These are phyloP conservation scores for Dendroctonus valens DNA, from an alignment of 1,140 invertebrate genomes.

Conservation along the genomic window DNA sequence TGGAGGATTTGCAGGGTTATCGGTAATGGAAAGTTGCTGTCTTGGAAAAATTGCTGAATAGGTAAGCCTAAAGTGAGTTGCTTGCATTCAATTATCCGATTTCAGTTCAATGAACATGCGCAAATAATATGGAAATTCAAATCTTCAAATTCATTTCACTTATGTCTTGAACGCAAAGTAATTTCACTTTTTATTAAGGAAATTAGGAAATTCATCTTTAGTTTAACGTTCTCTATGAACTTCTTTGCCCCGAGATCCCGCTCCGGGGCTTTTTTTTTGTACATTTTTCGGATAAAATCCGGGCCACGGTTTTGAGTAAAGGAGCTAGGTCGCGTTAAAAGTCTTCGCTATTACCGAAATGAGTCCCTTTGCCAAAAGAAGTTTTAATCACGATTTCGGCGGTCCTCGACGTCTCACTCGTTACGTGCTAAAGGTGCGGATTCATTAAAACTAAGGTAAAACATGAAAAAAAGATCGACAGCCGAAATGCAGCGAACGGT, in stretches of 20 bases:
- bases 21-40: no score
- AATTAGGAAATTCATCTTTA: background rate
- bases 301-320: conserved; percentile 3
- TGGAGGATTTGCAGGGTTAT: no score
- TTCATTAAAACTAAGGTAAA: conserved; percentile 21
- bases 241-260: background rate
- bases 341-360: conserved; percentile 26
- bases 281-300: background rate
- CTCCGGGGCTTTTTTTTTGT: background rate
- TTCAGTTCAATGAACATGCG: no score
- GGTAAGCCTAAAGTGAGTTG: no score
- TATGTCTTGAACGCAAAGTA: background rate
- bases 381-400: conserved; percentile 29
- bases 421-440: conserved; percentile 13
- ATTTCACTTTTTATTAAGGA: background rate
- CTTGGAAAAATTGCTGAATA: no score
- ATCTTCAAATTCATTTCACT: no score
- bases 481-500: background rate
- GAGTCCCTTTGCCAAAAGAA: conserved; percentile 17
- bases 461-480: conserved; percentile 2
- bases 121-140: no score
- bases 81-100: no score
- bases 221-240: background rate
- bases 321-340: conserved; percentile 6
- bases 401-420: conserved; percentile 20